These are phyloP conservation scores for Megathymus violae DNA, from an alignment of 1,140 invertebrate species.

Conservation along the genomic window DNA sequence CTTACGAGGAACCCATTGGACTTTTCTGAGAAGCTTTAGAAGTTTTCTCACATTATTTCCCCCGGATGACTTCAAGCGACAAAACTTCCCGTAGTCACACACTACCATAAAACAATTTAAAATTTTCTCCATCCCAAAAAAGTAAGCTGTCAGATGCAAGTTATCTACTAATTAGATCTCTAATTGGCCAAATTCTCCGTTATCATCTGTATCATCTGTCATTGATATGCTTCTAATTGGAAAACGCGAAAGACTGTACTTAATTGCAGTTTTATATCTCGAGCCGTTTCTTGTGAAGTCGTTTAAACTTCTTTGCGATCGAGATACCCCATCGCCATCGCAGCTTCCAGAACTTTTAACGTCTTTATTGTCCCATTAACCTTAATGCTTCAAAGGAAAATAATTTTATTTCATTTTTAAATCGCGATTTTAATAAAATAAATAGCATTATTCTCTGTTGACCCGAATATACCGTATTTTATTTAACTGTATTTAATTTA, in stretches of 20 bases:
- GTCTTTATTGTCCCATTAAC: neutral
- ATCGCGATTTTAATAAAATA: neutral
- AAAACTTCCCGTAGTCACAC: no score
- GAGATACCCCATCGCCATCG: constrained; percentile 3
- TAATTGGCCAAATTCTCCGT: neutral
- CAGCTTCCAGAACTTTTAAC: neutral
- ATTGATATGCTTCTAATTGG: constrained; percentile 14
- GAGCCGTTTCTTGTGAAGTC: constrained; percentile 9
- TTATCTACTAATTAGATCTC: no score
- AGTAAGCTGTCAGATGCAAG: no score
- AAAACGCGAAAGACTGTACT: constrained; percentile 32
- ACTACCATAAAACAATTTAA: no score
- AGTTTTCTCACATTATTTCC: no score
- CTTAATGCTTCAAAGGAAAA: neutral
- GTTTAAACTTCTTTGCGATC: neutral
- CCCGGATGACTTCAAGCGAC: no score
- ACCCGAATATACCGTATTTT: no score
- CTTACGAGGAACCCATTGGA: no score
- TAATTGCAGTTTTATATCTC: constrained; percentile 44
- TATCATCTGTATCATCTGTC: constrained; percentile 1
- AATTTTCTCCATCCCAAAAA: no score
- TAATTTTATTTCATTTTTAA: neutral
- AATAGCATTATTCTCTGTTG: no score
- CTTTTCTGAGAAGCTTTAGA: no score
- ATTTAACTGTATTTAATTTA: neutral